Base-by-base conservation (phyloP, 2,113 vertebrate species). In the Paralichthys olivaceus region DNA sequence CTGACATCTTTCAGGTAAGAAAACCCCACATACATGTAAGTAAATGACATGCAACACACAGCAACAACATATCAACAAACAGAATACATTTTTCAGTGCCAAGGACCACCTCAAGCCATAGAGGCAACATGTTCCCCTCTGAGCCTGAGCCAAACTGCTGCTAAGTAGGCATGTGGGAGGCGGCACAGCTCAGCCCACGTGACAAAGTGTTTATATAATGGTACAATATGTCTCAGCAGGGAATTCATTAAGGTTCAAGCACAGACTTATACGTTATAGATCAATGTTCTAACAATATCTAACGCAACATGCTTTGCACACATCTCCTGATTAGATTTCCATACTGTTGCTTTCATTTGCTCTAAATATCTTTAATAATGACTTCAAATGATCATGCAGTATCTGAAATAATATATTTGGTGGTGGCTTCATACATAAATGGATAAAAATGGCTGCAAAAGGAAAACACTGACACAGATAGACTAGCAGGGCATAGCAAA, bases 151-250 rank as follows among this genome's bases (percentile, higher is more conserved):
- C 86, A 90, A 90, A 73, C 56, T 74, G 78, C 71, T 87, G 66
- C 79, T 83, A 72, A 88, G 84, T 59, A 82, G 76, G 82, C 86
- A 89, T 83, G 88, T 91, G 91, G 85, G 92, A 86, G 90, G 82
- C 68, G 20, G 59, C 87, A 77, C 76, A 84, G 85, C 74, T 89
- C 76, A 83, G 83, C 91, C 82, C 89, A 92, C 87, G 82, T 79
- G 15, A 54, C 66, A 54, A 64, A 77, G 84, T 89, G 78, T 86
- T 92, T 86, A 89, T 74, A 87, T 70, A 68, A 80, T 22, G 68
- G 67, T 78, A 73, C 71, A 34, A 72, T 72, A 37, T 5, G 49
- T 64, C 65, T 82, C 83, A 63, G 53, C 13, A n/a, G 80, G 79
- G 77, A 81, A 80, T 43, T 70, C 32, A 62, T 80, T 65, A 62